Conservation (phyloP, 2,888 invertebrate genomes). For the Coecobrya sp. region DNA sequence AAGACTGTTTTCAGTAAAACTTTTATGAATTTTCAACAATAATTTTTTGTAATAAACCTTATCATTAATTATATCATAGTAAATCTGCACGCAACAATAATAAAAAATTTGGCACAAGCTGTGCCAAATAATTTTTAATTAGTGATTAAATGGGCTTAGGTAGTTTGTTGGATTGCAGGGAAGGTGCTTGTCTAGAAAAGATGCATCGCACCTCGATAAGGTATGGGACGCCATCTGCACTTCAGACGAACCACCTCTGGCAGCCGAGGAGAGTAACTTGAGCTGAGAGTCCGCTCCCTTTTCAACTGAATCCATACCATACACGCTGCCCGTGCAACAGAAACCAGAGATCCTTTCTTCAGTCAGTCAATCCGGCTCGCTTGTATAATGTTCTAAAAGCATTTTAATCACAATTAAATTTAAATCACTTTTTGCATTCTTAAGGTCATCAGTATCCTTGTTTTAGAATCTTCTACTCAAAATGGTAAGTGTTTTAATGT, state of each 20-base stretch:
- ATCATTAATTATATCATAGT: background rate
- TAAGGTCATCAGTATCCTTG: background rate
- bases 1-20: constrained; percentile 58
- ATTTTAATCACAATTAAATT: background rate
- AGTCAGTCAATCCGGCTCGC: constrained; percentile 64
- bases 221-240: constrained; percentile 41
- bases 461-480: background rate
- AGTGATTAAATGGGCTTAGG: background rate
- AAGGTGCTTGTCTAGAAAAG: too few species aligned
- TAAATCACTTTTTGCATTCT: constrained; percentile 2
- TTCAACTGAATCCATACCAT: constrained; percentile 70
- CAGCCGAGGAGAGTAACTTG: background rate
- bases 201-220: background rate
- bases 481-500: constrained; percentile 37
- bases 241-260: background rate
- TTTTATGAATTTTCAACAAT: background rate
- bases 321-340: constrained; percentile 59
- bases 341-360: background rate
- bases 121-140: too few species aligned
- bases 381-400: constrained; percentile 46
- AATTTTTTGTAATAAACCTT: background rate
- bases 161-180: too few species aligned
- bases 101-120: background rate
- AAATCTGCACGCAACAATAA: background rate
- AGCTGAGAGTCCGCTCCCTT: constrained; percentile 42